phyloP scores from a whole-genome alignment of 2,113 vertebrate species.

The Cryptomyrus ogoouensis region DNA sequence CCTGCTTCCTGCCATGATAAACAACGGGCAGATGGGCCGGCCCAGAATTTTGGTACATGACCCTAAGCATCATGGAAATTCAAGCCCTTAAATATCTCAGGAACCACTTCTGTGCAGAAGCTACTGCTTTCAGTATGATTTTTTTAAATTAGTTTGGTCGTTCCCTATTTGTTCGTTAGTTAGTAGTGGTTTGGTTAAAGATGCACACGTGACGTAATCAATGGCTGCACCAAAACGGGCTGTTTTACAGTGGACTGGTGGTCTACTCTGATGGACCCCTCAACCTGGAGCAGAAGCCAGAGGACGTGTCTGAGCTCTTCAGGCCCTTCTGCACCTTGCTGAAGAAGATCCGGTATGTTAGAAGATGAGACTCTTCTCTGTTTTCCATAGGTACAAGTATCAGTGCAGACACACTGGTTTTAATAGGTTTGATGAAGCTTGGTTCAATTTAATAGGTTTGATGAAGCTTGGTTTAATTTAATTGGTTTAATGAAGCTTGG shows the following conservation, averaged over 20 bases:
- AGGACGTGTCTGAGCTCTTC: constrained; percentile 97
- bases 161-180: background rate
- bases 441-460: too few relatives aligned
- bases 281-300: constrained; percentile 83
- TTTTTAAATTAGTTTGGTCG: background rate
- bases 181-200: background rate
- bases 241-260: constrained; percentile 79
- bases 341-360: constrained; percentile 83
- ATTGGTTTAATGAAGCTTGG: too few relatives aligned
- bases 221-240: background rate
- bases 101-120: background rate
- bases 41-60: background rate
- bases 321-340: constrained; percentile 89
- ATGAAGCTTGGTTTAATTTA: too few relatives aligned
- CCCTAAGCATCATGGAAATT: background rate
- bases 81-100: background rate
- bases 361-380: background rate
- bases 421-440: too few relatives aligned
- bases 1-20: background rate
- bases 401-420: background rate
- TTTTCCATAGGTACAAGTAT: background rate
- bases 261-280: constrained; percentile 91
- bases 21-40: background rate
- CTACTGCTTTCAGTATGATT: background rate
- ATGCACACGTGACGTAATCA: background rate